Base-by-base conservation (phyloP, 2,113 vertebrate genomes). In the Sarotherodon lohbergeri region DNA sequence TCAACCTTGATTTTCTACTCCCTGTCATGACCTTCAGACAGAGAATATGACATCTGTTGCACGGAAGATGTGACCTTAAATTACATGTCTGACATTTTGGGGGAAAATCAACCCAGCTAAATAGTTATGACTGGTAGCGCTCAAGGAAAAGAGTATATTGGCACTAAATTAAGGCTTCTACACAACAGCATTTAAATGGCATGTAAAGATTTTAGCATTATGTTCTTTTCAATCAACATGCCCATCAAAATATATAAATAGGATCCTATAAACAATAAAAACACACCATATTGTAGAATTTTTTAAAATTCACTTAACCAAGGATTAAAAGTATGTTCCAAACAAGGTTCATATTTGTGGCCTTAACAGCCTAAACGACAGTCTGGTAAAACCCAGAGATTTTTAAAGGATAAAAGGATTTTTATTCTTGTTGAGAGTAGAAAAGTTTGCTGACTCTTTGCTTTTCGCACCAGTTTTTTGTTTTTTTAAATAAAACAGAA, bases 281-380 rank as follows among this genome's bases (percentile, higher is more conserved):
- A 71, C 0, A 71, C 7, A 24, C n/a, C 19, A 0, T 24, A 41
- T 0, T 68, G 36, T 71, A 71, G 63, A 63, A 63, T 19, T 63
- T 68, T 24, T 39, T 0, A 68, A 68, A 68, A 41, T 68, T 41
- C 19, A 68, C 34, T 22, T 68, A 68, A 68, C 63, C 34, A 22
- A 68, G 19, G 11, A 39, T 41, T 68, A 41, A 39, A 14, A 68
- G 36, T 22, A 41, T 24, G 63, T 41, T 68, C n/a, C 36, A 68
- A 68, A 5, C 63, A 68, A 68, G 19, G n/a, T 68, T 24, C n/a
- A 41, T 41, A 9, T 68, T 68, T 9, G 19, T 0, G 19, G 11
- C n/a, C 19, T 68, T 68, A 41, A 22, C 63, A 41, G 36, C n/a
- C n/a, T 41, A 68, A 41, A 68, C 63, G 22, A 41, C 36, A 68